These are phyloP conservation scores for Amia ocellicauda DNA, from an alignment of 2,113 vertebrate genomes.

Conservation along the genomic window DNA sequence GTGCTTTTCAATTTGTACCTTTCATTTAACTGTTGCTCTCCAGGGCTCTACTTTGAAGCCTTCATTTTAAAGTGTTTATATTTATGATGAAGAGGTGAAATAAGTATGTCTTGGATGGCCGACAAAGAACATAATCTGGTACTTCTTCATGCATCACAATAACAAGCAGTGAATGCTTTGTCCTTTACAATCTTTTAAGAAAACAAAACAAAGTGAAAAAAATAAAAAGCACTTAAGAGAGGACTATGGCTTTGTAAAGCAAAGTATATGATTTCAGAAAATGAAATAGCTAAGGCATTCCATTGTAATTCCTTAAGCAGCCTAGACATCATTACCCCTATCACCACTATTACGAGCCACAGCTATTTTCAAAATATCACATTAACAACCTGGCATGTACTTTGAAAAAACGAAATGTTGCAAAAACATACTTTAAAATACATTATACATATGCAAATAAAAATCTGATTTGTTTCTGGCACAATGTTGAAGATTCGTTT, in stretches of 20 bases:
- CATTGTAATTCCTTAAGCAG: no score
- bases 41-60: slow-evolving; percentile 35
- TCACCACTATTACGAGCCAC: neutral
- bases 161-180: slow-evolving; percentile 1
- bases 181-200: neutral
- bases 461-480: no score
- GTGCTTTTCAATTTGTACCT: slow-evolving; percentile 28
- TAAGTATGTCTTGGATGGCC: slow-evolving; percentile 24
- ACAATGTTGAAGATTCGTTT: no score
- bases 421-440: neutral
- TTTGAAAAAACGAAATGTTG: neutral
- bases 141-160: slow-evolving; percentile 25
- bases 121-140: slow-evolving; percentile 29
- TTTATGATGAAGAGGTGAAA: slow-evolving; percentile 26
- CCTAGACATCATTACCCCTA: neutral
- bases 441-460: neutral
- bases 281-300: no score
- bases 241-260: no score
- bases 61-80: slow-evolving; percentile 18
- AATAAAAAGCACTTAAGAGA: neutral
- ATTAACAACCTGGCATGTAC: neutral
- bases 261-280: no score
- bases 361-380: neutral
- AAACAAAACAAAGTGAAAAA: neutral
- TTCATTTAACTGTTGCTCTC: slow-evolving; percentile 10